Evolutionary conservation across 2,113 vertebrate genomes (phyloP).

Genomic region (Plecotus auritus): DNA sequence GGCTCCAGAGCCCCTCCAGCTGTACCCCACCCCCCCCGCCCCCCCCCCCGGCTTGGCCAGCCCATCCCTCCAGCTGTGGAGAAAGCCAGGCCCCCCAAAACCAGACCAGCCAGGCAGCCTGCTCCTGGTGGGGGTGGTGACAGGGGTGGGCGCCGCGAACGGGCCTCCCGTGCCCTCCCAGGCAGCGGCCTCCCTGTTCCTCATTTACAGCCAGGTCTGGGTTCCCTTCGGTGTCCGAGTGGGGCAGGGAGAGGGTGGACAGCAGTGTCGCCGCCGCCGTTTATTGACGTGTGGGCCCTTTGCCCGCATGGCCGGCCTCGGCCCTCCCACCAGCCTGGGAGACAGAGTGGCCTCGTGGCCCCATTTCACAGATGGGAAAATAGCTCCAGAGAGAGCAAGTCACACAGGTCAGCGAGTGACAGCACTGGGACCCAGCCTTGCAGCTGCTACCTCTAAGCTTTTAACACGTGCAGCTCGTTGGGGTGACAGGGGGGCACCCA

Average conservation of each 20-base stretch:
- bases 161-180: background rate
- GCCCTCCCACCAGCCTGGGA: background rate
- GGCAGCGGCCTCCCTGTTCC: conserved; percentile 42
- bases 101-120: background rate
- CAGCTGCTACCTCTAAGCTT: background rate
- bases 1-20: conserved; percentile 50
- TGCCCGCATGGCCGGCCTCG: background rate
- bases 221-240: background rate
- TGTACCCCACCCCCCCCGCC: background rate
- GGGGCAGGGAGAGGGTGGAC: background rate
- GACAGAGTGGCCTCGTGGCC: background rate
- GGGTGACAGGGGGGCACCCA: rapidly evolving
- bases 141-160: background rate
- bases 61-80: conserved; percentile 35
- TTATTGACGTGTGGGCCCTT: background rate
- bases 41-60: background rate
- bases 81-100: background rate
- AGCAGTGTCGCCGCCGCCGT: background rate
- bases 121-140: background rate
- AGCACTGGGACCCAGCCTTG: background rate
- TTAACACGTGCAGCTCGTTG: background rate
- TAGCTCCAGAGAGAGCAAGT: background rate
- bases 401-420: background rate
- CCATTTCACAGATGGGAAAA: background rate
- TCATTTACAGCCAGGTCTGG: conserved; percentile 36